A percentile compares a stretch with the other conserved stretches of the same genome.
These are phyloP conservation scores for Seira ritae DNA, from an alignment of 2,888 invertebrate genomes.

Conservation along the genomic window DNA sequence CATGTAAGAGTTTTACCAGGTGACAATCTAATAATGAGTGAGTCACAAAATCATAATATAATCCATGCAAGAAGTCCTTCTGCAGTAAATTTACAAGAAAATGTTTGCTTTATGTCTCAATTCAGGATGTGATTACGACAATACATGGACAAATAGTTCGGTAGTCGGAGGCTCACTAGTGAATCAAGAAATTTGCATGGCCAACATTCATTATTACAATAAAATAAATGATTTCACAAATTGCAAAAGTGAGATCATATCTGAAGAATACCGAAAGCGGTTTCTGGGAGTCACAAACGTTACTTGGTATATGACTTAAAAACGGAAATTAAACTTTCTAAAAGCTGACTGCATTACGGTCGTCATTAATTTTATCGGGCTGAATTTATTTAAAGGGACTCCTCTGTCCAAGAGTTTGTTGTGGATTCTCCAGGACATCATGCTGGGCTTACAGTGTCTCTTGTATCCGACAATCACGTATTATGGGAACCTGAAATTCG, in stretches of 20 bases:
- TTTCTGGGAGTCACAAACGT: constrained; percentile 49
- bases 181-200: constrained; percentile 39
- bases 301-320: constrained; percentile 36
- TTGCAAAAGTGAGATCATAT: constrained; percentile 44
- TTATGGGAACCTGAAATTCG: constrained; percentile 25
- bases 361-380: too few species aligned
- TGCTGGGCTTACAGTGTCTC: constrained; percentile 7
- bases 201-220: constrained; percentile 38
- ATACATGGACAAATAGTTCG: constrained; percentile 25
- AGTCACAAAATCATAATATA: neutral
- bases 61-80: too few species aligned
- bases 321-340: neutral
- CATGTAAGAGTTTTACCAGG: constrained; percentile 17
- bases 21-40: constrained; percentile 40
- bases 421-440: constrained; percentile 13
- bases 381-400: constrained; percentile 8
- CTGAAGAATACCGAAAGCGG: constrained; percentile 30
- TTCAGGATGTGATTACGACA: constrained; percentile 44
- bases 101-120: neutral
- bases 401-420: constrained; percentile 10
- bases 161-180: constrained; percentile 36
- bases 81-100: neutral
- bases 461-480: constrained; percentile 46
- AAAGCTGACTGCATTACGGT: too few species aligned
- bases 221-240: constrained; percentile 26